phyloP scores from a whole-genome alignment of 2,797 vertebrate species.

The Rhincodon typus region DNA sequence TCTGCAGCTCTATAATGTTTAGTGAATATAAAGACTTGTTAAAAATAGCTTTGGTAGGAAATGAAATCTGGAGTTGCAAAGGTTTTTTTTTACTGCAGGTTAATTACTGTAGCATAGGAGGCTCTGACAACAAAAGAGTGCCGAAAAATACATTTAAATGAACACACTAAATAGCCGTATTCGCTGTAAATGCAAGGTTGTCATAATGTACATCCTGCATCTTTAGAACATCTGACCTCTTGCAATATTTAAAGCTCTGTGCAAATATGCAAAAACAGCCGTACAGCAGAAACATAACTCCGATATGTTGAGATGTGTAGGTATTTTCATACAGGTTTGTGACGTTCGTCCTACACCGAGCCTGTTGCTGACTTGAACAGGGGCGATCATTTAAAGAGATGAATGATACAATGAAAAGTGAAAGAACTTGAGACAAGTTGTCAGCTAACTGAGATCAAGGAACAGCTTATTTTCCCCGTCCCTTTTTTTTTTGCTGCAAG shows the following conservation, averaged over 20 bases:
- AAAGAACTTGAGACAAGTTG: slow-evolving; percentile 36
- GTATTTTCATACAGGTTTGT: slow-evolving; percentile 35
- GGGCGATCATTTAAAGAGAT: slow-evolving; percentile 29
- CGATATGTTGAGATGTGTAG: slow-evolving; percentile 4
- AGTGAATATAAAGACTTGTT: slow-evolving; percentile 41
- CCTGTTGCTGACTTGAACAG: slow-evolving; percentile 35
- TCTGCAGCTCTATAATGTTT: slow-evolving; percentile 38
- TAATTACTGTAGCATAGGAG: slow-evolving; percentile 81
- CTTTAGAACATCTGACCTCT: slow-evolving; percentile 32
- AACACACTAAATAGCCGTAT: slow-evolving; percentile 52
- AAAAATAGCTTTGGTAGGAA: slow-evolving; percentile 60
- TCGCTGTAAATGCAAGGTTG: slow-evolving; percentile 54
- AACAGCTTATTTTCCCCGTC: not conserved
- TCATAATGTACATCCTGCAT: slow-evolving; percentile 41
- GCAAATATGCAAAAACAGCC: slow-evolving; percentile 32
- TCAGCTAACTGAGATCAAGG: slow-evolving; percentile 32
- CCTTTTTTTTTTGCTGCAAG: slow-evolving; percentile 1
- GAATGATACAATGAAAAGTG: slow-evolving; percentile 36
- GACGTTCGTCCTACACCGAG: slow-evolving; percentile 25
- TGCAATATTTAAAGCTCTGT: slow-evolving; percentile 35
- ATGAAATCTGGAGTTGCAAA: slow-evolving; percentile 66
- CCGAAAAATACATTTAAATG: slow-evolving; percentile 63
- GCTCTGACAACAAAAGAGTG: slow-evolving; percentile 74
- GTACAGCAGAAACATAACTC: slow-evolving; percentile 23
- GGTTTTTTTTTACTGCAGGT: slow-evolving; percentile 80